Percentiles rank a stretch among this genome's conserved stretches.
phyloP scores from a whole-genome alignment of 2,113 vertebrate genomes.

The Cyanistes caeruleus region DNA sequence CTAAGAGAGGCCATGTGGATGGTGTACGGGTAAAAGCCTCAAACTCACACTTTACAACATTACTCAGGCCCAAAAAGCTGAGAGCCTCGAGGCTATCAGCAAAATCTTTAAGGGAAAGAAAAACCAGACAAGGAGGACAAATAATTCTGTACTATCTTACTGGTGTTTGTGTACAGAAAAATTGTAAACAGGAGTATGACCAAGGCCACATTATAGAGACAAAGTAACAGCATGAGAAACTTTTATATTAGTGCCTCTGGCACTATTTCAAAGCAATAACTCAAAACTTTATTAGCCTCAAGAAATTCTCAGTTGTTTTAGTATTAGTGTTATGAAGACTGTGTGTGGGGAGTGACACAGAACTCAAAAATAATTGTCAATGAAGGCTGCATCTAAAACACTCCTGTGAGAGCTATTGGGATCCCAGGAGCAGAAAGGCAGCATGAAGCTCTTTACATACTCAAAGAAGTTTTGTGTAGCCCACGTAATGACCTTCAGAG shows the following conservation, averaged over 20 bases:
- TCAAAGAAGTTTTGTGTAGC: not conserved
- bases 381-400: not conserved
- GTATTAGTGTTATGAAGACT: not conserved
- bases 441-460: not conserved
- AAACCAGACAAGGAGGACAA: not conserved
- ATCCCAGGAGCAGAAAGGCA: not conserved
- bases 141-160: not conserved
- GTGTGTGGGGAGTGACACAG: accelerated
- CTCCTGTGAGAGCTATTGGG: not conserved
- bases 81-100: not conserved
- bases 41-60: not conserved
- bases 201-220: not conserved
- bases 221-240: not conserved
- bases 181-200: not conserved
- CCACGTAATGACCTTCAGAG: not conserved
- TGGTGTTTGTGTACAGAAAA: not conserved
- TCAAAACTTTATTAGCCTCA: not conserved
- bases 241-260: not conserved
- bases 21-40: not conserved
- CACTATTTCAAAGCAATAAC: not conserved
- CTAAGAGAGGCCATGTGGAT: not conserved
- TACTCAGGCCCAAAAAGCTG: not conserved
- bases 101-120: not conserved
- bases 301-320: not conserved
- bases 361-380: not conserved